Conservation (phyloP, 2,797 vertebrate species). For the Mustela erminea region DNA sequence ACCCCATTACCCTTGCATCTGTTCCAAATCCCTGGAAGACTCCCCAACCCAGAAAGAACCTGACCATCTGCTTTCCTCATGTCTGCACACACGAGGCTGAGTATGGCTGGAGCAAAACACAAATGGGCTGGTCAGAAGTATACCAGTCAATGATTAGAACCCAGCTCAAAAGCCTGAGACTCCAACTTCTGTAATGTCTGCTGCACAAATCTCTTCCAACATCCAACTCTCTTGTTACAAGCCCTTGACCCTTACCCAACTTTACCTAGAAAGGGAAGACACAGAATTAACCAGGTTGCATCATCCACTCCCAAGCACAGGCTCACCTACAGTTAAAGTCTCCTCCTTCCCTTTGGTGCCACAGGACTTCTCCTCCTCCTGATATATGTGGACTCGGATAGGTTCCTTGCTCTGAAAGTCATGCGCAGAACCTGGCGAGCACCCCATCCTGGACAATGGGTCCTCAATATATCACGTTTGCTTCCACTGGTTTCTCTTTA, state of each 20-base stretch:
- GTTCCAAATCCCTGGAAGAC: not conserved
- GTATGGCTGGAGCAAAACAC: not conserved
- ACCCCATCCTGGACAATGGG: not conserved
- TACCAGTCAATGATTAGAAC: not conserved
- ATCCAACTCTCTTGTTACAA: not conserved
- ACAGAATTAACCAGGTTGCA: not conserved
- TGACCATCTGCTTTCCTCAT: not conserved
- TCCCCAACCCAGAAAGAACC: not conserved
- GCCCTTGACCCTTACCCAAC: not conserved
- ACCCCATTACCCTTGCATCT: not conserved
- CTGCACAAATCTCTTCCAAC: not conserved
- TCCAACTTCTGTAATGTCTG: not conserved
- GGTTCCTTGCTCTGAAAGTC: not conserved
- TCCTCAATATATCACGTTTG: not conserved
- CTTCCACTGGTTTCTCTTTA: not conserved
- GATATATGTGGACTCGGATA: not conserved
- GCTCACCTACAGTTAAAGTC: not conserved
- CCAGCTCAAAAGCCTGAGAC: not conserved
- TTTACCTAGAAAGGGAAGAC: not conserved
- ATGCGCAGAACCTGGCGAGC: not conserved
- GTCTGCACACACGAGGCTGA: fast-evolving
- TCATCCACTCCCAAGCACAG: not conserved
- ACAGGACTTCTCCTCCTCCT: not conserved
- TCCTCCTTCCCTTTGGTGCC: not conserved
- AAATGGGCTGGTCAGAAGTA: not conserved